phyloP scores from a whole-genome alignment of 1,140 invertebrate species.

The Nasonia longicornis region DNA sequence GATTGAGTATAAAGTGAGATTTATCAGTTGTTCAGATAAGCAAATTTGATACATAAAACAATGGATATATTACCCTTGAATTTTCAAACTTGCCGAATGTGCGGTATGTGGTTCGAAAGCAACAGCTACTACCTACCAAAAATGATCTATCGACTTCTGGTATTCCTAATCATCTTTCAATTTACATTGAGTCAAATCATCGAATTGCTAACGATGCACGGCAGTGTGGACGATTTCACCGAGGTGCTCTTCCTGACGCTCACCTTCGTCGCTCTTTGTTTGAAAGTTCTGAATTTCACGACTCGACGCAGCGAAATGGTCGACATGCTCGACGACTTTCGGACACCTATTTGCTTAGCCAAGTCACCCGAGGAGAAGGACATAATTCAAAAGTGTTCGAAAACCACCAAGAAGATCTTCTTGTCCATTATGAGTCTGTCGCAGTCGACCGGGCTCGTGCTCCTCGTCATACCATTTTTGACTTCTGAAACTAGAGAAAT shows the following conservation, averaged over 20 bases:
- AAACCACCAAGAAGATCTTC: not conserved
- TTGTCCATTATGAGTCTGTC: slow-evolving; percentile 18
- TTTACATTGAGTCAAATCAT: slow-evolving; percentile 22
- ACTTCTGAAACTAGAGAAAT: not conserved
- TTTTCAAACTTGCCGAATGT: slow-evolving; percentile 25
- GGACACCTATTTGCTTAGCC: not conserved
- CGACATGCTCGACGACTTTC: slow-evolving; percentile 20
- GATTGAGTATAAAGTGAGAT: too few species aligned
- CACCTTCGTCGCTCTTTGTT: slow-evolving; percentile 26
- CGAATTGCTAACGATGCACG: not conserved
- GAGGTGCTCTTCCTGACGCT: slow-evolving; percentile 25
- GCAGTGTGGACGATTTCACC: slow-evolving; percentile 19
- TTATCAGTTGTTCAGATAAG: too few species aligned
- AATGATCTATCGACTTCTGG: slow-evolving; percentile 7
- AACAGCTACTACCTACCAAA: not conserved
- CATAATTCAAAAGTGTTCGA: slow-evolving; percentile 17
- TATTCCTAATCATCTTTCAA: not conserved
- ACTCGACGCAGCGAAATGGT: slow-evolving; percentile 1
- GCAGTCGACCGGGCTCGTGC: not conserved
- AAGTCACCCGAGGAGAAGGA: slow-evolving; percentile 12
- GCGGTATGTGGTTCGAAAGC: slow-evolving; percentile 34
- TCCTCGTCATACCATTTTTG: slow-evolving; percentile 11
- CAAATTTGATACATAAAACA: not conserved
- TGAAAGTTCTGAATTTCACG: slow-evolving; percentile 37
- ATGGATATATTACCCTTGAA: slow-evolving; percentile 35